Percentiles rank a stretch among this genome's conserved stretches.
phyloP scores from a whole-genome alignment of 2,113 vertebrate species.

The Bufo bufo region DNA sequence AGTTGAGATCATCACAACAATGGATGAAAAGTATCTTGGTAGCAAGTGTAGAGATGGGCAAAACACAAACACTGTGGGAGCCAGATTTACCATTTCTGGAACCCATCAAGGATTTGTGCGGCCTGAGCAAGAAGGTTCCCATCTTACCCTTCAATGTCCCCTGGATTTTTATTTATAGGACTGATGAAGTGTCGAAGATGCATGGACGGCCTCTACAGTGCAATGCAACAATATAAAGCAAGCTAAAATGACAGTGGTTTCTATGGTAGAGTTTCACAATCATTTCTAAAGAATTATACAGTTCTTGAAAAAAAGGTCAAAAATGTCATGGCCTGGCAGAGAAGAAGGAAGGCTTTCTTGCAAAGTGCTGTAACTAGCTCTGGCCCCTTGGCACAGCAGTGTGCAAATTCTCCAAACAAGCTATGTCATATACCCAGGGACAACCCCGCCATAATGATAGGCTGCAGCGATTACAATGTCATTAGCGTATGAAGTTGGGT shows the following conservation, averaged over 20 bases:
- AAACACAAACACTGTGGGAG: background rate
- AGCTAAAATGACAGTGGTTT: too few relatives aligned
- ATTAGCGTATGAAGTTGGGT: background rate
- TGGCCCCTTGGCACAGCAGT: background rate
- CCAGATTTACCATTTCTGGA: background rate
- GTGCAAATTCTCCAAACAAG: background rate
- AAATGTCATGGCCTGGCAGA: background rate
- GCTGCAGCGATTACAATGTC: background rate
- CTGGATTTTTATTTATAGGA: too few relatives aligned
- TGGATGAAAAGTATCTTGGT: background rate
- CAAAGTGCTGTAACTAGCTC: background rate
- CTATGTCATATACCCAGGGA: background rate
- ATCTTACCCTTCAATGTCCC: background rate
- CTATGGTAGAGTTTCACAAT: background rate
- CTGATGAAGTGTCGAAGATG: too few relatives aligned
- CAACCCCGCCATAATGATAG: conserved; percentile 5
- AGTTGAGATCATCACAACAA: background rate
- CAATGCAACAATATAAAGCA: too few relatives aligned
- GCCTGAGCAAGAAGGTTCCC: background rate
- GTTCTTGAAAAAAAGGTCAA: background rate
- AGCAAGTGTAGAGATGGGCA: background rate
- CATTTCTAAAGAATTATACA: background rate
- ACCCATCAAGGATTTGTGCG: background rate
- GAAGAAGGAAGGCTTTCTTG: background rate
- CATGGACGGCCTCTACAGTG: too few relatives aligned